Percentiles rank a stretch among this genome's conserved stretches.
These are phyloP conservation scores for Hippopotamus amphibius DNA, from an alignment of 2,113 vertebrate genomes.

Conservation along the genomic window DNA sequence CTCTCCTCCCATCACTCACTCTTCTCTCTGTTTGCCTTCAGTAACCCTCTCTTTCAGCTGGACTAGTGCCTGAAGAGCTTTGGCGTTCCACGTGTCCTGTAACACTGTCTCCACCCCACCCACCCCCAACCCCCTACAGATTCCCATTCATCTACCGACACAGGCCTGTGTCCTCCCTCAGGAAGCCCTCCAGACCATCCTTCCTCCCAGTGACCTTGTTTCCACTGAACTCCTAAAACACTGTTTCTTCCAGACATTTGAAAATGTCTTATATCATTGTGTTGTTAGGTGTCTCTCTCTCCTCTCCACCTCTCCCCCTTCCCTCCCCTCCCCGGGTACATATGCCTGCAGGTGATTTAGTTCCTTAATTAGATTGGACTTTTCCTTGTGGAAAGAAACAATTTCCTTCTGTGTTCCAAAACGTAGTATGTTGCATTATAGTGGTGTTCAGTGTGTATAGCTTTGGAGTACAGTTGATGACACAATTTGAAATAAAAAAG, in stretches of 20 bases:
- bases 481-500: not conserved
- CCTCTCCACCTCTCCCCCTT: not conserved
- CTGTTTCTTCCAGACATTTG: not conserved
- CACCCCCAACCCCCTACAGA: not conserved
- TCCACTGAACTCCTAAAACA: not conserved
- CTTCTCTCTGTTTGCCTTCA: not conserved
- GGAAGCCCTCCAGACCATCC: not conserved
- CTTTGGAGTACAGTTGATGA: not conserved
- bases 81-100: not conserved
- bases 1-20: not conserved
- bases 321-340: rapidly evolving
- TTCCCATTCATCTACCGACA: not conserved
- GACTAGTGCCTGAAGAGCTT: not conserved
- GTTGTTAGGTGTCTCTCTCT: not conserved
- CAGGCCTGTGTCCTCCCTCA: not conserved
- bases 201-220: not conserved
- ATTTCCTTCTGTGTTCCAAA: not conserved
- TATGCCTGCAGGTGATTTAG: not conserved
- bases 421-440: not conserved
- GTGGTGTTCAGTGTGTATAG: not conserved
- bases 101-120: not conserved
- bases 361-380: not conserved
- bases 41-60: not conserved
- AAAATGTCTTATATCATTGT: not conserved
- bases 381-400: not conserved